Percentiles rank a stretch among this genome's conserved stretches.
phyloP scores from a whole-genome alignment of 1,140 invertebrate species.

The Zeugodacus cucurbitae region DNA sequence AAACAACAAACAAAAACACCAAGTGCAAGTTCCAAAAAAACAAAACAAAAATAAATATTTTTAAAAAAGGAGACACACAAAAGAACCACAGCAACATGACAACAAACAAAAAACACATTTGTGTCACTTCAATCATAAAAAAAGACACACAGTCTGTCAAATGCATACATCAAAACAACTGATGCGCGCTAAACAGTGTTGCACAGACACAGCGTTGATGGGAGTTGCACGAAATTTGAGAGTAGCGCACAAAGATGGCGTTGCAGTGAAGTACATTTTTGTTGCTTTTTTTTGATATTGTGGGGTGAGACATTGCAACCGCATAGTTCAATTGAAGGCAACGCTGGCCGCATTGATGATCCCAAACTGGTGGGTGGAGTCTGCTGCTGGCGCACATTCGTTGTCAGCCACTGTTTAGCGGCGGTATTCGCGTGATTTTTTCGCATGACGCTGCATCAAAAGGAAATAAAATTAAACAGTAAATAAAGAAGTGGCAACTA shows the following conservation, averaged over 20 bases:
- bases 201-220: background rate
- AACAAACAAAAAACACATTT: background rate
- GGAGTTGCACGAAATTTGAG: background rate
- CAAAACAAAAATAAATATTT: background rate
- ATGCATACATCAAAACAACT: constrained; percentile 46
- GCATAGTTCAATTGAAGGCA: background rate
- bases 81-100: background rate
- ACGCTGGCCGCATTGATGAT: background rate
- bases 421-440: background rate
- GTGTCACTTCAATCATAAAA: background rate
- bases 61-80: background rate
- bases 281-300: background rate
- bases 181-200: constrained; percentile 40
- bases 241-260: background rate
- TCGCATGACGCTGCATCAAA: background rate
- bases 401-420: background rate
- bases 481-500: background rate
- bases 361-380: background rate
- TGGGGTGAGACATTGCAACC: background rate
- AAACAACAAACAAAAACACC: background rate
- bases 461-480: background rate
- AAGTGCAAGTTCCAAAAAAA: background rate
- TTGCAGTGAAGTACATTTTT: background rate
- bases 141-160: background rate
- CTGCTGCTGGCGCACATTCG: background rate